Conservation (phyloP, 1,140 invertebrate genomes). For the Kradibia gibbosae region DNA sequence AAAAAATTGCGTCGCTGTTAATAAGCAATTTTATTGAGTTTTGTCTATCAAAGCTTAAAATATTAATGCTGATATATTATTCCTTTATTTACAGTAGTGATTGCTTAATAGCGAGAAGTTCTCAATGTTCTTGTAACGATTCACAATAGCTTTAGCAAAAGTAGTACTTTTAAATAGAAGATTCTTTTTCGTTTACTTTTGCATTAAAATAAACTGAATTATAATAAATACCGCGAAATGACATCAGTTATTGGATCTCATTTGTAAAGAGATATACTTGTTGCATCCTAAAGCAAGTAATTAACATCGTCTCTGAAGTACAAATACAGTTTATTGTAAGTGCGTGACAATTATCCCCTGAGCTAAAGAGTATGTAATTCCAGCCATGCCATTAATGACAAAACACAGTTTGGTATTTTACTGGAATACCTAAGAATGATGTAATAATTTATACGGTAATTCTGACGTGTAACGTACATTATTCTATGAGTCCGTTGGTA, state of each 20-base stretch:
- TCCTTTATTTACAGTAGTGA: background rate
- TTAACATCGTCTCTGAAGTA: background rate
- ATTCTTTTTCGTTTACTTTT: background rate
- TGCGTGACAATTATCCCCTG: too few species aligned
- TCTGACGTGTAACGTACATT: background rate
- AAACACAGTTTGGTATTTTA: slow-evolving; percentile 10
- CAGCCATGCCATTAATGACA: background rate
- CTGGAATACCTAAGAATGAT: background rate
- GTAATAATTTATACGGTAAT: background rate
- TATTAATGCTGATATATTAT: background rate
- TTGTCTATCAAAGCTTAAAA: background rate
- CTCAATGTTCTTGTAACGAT: background rate
- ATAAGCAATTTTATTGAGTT: slow-evolving; percentile 28
- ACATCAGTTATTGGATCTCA: too few species aligned
- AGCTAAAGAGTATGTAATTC: background rate
- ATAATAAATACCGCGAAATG: background rate
- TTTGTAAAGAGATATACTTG: too few species aligned
- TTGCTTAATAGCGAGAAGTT: background rate
- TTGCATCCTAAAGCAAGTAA: background rate
- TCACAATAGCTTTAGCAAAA: background rate
- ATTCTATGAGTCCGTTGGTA: background rate
- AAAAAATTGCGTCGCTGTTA: background rate
- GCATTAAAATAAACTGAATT: background rate
- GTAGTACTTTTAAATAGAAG: background rate
- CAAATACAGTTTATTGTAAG: background rate